A percentile compares a stretch with the other conserved stretches of the same genome.
Evolutionary conservation across 1,140 invertebrate species (phyloP).

Genomic region (Plectus sambesii): DNA sequence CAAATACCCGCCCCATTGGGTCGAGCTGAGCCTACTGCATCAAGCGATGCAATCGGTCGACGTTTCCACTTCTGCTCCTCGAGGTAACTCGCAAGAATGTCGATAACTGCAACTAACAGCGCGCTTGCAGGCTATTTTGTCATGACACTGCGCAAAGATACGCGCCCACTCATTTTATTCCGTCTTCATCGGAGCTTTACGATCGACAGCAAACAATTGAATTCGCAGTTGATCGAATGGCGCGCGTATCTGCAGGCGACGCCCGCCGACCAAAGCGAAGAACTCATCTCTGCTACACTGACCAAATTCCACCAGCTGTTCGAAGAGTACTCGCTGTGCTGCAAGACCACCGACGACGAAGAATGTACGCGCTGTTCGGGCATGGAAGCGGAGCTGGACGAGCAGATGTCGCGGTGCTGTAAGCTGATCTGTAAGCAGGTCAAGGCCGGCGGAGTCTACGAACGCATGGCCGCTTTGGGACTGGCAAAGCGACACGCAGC

Average conservation of each 20-base stretch:
- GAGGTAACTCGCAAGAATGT: conserved; percentile 16
- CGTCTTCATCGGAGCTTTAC: conserved; percentile 17
- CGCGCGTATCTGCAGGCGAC: background rate
- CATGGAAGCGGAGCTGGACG: too few species aligned
- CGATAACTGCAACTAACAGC: background rate
- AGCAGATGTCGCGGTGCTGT: too few species aligned
- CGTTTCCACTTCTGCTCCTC: conserved; percentile 31
- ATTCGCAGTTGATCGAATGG: conserved; percentile 1
- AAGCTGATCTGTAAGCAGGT: too few species aligned
- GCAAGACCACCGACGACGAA: too few species aligned
- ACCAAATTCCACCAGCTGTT: conserved; percentile 13
- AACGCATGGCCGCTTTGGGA: too few species aligned
- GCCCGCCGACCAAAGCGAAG: background rate
- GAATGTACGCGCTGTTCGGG: too few species aligned
- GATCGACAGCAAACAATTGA: conserved; percentile 13
- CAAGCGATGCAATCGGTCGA: conserved; percentile 45
- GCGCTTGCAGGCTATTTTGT: conserved; percentile 20
- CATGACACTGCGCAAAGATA: conserved; percentile 15
- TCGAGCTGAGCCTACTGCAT: conserved; percentile 36
- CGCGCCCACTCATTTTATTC: conserved; percentile 23
- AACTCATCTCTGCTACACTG: conserved; percentile 16
- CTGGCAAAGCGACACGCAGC: too few species aligned
- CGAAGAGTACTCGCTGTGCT: conserved; percentile 6
- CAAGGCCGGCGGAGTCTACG: too few species aligned
- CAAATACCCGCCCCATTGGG: conserved; percentile 49